phyloP scores from a whole-genome alignment of 2,797 vertebrate species.

The Acanthurus lineatus region DNA sequence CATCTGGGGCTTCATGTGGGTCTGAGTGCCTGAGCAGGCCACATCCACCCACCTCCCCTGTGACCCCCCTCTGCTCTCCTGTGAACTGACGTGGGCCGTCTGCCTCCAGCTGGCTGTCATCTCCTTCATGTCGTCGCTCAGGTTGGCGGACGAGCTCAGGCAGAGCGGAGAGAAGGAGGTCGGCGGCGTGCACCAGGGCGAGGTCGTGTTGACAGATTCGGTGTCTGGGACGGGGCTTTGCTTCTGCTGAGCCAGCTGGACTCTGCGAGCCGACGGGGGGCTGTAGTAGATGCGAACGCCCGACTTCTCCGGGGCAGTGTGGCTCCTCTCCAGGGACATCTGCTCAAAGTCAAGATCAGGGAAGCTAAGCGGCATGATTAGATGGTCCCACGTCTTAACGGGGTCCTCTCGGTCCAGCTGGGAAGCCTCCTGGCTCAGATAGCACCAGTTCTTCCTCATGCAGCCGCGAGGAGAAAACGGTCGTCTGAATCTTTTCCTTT shows the following conservation, averaged over 20 bases:
- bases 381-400: constrained; percentile 89
- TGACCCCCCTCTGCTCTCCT: constrained; percentile 85
- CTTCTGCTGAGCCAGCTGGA: constrained; percentile 83
- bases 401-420: constrained; percentile 81
- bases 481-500: constrained; percentile 36
- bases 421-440: constrained; percentile 86
- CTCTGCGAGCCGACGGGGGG: constrained; percentile 91
- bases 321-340: constrained; percentile 89
- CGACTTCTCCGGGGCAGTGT: constrained; percentile 94
- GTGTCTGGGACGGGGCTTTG: constrained; percentile 58
- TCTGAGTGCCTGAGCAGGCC: constrained; percentile 81
- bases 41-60: constrained; percentile 86
- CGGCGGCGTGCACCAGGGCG: constrained; percentile 76
- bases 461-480: constrained; percentile 48
- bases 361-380: constrained; percentile 84
- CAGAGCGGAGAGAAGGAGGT: constrained; percentile 86
- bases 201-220: constrained; percentile 58
- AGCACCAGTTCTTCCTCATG: constrained; percentile 88
- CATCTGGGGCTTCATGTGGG: constrained; percentile 74
- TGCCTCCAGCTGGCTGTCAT: constrained; percentile 92
- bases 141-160: constrained; percentile 91
- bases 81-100: constrained; percentile 80
- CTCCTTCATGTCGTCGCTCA: constrained; percentile 99
- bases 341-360: constrained; percentile 84
- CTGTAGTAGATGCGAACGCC: constrained; percentile 95